Conservation (phyloP, 1,140 invertebrate genomes). For the Heliconius melpomene region DNA sequence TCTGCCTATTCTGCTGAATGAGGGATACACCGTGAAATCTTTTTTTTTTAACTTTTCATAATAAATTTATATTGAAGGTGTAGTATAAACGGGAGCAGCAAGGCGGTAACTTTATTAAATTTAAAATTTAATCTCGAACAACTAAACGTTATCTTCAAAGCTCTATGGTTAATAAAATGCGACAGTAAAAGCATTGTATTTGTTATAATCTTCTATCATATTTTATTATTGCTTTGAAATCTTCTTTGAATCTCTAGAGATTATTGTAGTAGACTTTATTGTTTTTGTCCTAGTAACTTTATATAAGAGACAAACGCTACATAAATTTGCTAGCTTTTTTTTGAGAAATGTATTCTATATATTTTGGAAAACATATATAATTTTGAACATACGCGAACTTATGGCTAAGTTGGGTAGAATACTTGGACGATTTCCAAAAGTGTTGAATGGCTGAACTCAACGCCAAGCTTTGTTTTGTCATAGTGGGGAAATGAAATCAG, state of each 20-base stretch:
- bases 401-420: too few relatives aligned
- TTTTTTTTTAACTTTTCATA: too few relatives aligned
- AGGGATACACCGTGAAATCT: too few relatives aligned
- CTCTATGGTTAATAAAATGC: not conserved
- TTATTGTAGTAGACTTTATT: slow-evolving; percentile 4
- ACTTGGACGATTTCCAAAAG: too few relatives aligned
- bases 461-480: too few relatives aligned
- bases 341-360: not conserved
- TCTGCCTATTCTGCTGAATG: too few relatives aligned
- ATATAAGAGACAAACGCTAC: not conserved
- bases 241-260: not conserved
- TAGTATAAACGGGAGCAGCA: not conserved
- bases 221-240: not conserved
- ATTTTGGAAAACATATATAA: too few relatives aligned
- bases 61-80: not conserved
- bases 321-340: not conserved
- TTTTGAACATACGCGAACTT: too few relatives aligned
- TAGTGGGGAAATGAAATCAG: too few relatives aligned
- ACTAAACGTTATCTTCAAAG: not conserved
- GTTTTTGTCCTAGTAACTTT: not conserved
- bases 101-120: not conserved
- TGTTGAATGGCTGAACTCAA: too few relatives aligned
- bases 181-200: not conserved
- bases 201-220: slow-evolving; percentile 6
- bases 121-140: not conserved